Base-by-base conservation (phyloP, 35 echinoderm and acorn worm species). In the Apostichopus parvimensis region DNA sequence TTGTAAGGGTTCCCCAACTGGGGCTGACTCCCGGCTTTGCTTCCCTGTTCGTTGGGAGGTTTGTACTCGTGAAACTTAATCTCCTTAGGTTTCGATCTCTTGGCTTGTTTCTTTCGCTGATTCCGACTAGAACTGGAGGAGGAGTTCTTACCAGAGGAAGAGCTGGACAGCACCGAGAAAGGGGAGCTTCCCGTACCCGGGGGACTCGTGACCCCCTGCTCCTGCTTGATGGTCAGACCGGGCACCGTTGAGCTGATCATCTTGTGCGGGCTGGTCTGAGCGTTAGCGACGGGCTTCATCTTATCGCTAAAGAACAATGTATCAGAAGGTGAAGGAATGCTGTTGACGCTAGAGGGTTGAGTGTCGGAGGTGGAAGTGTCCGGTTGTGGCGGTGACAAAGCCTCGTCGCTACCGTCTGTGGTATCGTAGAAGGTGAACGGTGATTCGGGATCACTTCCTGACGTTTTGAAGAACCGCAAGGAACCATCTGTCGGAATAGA, bases 1-100 rank as follows among this genome's bases (percentile, higher is more conserved):
- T 99, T 96, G 59, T 96, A 96, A 6, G 95, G 93, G 81, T 94
- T 96, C 54, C 87, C 92, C 23, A 89, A 20, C 45, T 91, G 86
- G n/a, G 93, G 81, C 34, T 92, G 81, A 65, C 80, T 90, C 18
- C 58, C 71, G 5, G 88, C 18, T 80, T 99, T 99, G 73, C 77
- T 99, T 14, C 89, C 89, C 54, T 91, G 87, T 56, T 99, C 97
- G 79, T 99, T 99, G 20, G 97, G 97, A 56, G 97, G 97, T 52
- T 99, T 99, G 79, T 99, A 99, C 79, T 99, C 97, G 76, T 99
- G 97, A 54, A 99, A 99, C 77, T 99, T 99, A 13, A 99, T 99
- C 93, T 99, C 97, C 72, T 99, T 99, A 5, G 95, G 97, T 76
- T 99, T 99, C 3, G 95, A 80, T 55, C 95, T 62, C 83, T 99